phyloP scores from a whole-genome alignment of 2,113 vertebrate species.

The Tylochromis polylepis region DNA sequence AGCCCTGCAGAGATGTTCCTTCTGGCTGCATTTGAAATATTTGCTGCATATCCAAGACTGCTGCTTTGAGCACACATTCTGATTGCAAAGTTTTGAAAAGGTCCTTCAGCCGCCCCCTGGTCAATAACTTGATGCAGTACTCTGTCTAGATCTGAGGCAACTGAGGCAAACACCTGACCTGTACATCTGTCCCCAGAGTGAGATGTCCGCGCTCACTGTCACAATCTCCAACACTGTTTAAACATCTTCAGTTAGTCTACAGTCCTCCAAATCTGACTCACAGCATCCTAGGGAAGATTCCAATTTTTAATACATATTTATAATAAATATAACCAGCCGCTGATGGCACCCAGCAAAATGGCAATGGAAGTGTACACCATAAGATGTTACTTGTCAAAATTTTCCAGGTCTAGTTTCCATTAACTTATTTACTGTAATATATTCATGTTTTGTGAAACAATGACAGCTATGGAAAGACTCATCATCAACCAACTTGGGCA shows the following conservation, averaged over 20 bases:
- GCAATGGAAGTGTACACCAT: not conserved
- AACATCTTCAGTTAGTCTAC: not conserved
- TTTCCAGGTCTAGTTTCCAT: not conserved
- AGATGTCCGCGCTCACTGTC: not conserved
- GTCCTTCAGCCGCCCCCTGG: not conserved
- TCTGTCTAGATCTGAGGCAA: not conserved
- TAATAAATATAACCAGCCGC: not conserved
- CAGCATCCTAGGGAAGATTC: not conserved
- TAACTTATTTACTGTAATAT: not conserved
- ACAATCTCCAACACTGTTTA: not conserved
- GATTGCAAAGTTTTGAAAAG: slow-evolving; percentile 22
- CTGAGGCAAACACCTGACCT: not conserved
- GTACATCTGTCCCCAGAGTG: not conserved
- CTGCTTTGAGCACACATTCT: not conserved
- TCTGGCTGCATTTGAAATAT: slow-evolving; percentile 13
- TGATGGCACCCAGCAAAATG: not conserved
- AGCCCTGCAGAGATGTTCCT: not conserved
- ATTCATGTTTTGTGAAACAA: not conserved
- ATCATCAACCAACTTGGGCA: not conserved
- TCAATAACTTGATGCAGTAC: slow-evolving; percentile 24
- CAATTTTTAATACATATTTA: not conserved
- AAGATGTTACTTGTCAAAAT: not conserved
- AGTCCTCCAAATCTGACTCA: not conserved
- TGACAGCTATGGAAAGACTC: not conserved
- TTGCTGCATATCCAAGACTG: not conserved